phyloP scores from a whole-genome alignment of 2,888 invertebrate species.

The Myathropa florea region DNA sequence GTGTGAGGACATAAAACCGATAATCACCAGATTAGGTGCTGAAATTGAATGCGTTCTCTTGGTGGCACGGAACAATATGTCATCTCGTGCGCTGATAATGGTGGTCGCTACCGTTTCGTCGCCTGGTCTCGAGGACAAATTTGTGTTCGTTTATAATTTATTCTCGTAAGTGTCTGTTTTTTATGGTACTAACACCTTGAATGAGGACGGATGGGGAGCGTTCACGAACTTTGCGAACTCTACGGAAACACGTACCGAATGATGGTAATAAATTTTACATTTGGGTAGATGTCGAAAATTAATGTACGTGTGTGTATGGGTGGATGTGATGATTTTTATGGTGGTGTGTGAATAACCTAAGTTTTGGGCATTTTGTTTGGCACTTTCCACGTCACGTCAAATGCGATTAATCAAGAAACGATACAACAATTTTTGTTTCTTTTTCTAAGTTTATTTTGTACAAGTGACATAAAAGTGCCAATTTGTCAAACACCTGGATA shows the following conservation, averaged over 20 bases:
- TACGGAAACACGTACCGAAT: neutral
- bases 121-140: conserved; percentile 5
- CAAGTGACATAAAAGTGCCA: conserved; percentile 18
- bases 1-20: conserved; percentile 55
- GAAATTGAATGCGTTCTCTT: conserved; percentile 21
- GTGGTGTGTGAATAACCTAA: neutral
- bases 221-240: neutral
- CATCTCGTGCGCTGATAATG: conserved; percentile 8
- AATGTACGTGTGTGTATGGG: neutral
- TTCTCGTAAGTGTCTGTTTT: conserved; percentile 53
- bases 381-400: conserved; percentile 1
- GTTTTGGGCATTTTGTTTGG: neutral
- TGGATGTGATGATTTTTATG: neutral
- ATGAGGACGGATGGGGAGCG: neutral
- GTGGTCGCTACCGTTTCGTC: neutral
- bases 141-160: conserved; percentile 56
- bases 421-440: neutral
- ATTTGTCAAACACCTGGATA: neutral
- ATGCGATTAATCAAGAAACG: conserved; percentile 12
- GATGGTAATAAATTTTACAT: conserved; percentile 20
- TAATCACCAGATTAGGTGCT: conserved; percentile 57
- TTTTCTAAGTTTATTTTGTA: neutral
- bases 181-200: conserved; percentile 40
- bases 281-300: neutral
- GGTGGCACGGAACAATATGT: conserved; percentile 21